Conservation (phyloP, 2,113 vertebrate genomes). For the Aegotheles bennettii region DNA sequence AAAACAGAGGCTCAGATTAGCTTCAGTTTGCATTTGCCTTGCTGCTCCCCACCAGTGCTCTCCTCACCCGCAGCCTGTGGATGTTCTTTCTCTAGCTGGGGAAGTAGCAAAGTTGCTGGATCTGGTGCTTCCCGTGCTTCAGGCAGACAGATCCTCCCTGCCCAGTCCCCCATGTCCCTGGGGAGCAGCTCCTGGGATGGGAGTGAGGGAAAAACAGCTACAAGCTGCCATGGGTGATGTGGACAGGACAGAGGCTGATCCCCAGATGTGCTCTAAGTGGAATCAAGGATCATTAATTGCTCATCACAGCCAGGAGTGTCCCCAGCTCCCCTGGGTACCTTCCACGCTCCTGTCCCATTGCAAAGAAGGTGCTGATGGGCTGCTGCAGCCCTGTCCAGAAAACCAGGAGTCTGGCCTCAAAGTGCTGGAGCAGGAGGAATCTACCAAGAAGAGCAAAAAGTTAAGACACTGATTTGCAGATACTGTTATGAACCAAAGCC, state of each 20-base stretch:
- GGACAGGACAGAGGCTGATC: neutral
- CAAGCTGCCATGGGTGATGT: rapidly evolving
- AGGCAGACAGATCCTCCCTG: neutral
- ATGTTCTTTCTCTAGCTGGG: neutral
- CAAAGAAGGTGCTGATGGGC: neutral
- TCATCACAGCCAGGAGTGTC: neutral
- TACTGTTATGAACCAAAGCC: conserved; percentile 41
- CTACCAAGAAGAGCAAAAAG: neutral
- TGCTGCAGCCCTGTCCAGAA: neutral
- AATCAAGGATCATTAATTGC: neutral
- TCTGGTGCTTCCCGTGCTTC: neutral
- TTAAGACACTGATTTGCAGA: conserved; percentile 25
- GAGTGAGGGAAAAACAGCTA: neutral
- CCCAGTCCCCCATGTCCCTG: neutral
- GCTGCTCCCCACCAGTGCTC: neutral
- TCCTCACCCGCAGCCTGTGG: neutral
- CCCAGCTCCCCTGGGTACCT: neutral
- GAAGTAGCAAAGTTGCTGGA: neutral
- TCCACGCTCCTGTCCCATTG: neutral
- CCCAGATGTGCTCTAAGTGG: neutral
- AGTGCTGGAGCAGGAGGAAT: neutral
- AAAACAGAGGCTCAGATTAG: neutral
- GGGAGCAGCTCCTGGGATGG: neutral
- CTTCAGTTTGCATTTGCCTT: neutral
- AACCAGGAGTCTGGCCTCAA: neutral